Base-by-base conservation (phyloP, 2,113 vertebrate species). In the Tetraodon nigroviridis region DNA sequence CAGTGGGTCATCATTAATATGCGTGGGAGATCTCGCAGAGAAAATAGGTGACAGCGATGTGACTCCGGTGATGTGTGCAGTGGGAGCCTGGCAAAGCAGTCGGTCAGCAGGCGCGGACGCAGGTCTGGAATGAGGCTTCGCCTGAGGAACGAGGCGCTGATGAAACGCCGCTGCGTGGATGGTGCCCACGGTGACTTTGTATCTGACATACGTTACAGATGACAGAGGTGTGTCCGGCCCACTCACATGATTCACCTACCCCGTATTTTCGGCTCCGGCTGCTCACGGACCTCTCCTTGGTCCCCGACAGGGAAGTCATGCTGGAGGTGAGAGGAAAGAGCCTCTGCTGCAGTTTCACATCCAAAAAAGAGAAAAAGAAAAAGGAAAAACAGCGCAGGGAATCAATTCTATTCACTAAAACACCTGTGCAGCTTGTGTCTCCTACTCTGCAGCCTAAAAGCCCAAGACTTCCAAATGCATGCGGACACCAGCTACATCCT, bases 221-320 rank as follows among this genome's bases (percentile, higher is more conserved):
- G 55, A 48, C 63, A 74, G 62, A 75, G 73, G 62, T 69, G 58
- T 51, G 68, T 48, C 75, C 64, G 65, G 10, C 62, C 52, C 54
- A 29, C 51, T 51, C 18, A 55, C 64, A 55, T 56, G 45, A 75
- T 77, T 62, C 51, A 83, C 94, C 92, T 91, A 99, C 95, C 94
- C 91, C 94, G 60, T 93, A 92, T 93, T 97, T 99, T 85, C 93
- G 92, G 90, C 89, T 93, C 86, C 94, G 88, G 76, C 88, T 89
- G 82, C 92, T 90, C 70, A 92, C 92, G 48, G 92, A 91, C 87
- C 94, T 90, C 70, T 98, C 96, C 87, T 98, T 99, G 90, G 91
- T 94, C 73, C 93, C 96, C 70, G 92, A 92, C 75, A 98, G 92
- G 7, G 96, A 99, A 92, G 93, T 97, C 96, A 99, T 99, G 87